Conservation (phyloP, 2,888 invertebrate genomes). For the Scaptodrosophila latifasciaeformis region DNA sequence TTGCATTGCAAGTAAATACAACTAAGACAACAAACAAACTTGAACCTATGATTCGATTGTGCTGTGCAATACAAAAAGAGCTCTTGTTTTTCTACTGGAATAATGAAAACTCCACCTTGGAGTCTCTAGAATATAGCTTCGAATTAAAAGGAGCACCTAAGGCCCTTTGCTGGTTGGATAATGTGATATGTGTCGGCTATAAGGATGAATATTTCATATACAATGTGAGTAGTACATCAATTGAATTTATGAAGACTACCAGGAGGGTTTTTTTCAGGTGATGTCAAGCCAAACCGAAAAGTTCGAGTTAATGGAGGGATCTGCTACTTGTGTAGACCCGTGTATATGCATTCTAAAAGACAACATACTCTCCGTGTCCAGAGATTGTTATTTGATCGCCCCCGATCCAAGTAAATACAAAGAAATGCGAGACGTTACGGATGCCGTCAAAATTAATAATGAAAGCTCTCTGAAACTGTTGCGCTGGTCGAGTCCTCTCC, state of each 20-base stretch:
- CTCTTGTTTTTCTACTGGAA: conserved; percentile 93
- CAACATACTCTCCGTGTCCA: conserved; percentile 86
- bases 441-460: conserved; percentile 36
- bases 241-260: no score
- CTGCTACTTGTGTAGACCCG: conserved; percentile 86
- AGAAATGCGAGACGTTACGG: no score
- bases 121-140: conserved; percentile 86
- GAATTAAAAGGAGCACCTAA: conserved; percentile 87
- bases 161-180: conserved; percentile 87
- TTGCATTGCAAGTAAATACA: conserved; percentile 84
- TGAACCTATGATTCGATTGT: conserved; percentile 86
- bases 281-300: no score
- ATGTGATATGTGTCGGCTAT: conserved; percentile 91
- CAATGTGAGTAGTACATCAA: no score
- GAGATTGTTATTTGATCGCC: conserved; percentile 91
- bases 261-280: no score
- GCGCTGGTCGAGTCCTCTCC: conserved; percentile 69
- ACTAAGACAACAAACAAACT: conserved; percentile 82
- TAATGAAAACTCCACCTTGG: conserved; percentile 80
- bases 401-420: conserved; percentile 84
- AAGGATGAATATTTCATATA: conserved; percentile 87
- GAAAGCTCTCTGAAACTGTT: conserved; percentile 53
- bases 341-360: conserved; percentile 86
- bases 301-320: conserved; percentile 90
- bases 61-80: conserved; percentile 90